Conservation (phyloP, 2,113 vertebrate species). For the Alces alces region DNA sequence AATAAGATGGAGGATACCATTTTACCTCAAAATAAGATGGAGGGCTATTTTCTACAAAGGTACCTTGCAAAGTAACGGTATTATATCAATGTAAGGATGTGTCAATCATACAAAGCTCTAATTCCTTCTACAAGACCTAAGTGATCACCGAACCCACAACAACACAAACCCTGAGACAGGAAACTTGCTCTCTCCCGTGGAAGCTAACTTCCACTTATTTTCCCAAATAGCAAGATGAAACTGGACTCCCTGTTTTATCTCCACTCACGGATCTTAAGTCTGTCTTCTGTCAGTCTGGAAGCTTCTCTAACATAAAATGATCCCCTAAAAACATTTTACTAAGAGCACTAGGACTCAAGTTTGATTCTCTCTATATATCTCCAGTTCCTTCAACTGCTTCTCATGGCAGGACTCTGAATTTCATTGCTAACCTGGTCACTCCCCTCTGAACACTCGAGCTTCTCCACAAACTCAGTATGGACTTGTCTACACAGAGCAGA, state of each 20-base stretch:
- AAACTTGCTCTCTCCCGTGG: not conserved
- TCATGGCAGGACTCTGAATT: not conserved
- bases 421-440: not conserved
- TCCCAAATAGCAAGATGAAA: not conserved
- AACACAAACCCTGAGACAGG: not conserved
- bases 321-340: not conserved
- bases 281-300: not conserved
- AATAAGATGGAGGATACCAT: not conserved
- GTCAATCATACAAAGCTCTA: not conserved
- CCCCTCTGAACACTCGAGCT: not conserved
- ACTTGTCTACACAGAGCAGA: not conserved
- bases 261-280: not conserved
- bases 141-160: not conserved
- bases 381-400: not conserved
- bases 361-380: not conserved
- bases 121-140: not conserved
- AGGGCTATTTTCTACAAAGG: not conserved
- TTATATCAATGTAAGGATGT: not conserved
- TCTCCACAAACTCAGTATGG: not conserved
- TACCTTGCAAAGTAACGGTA: not conserved
- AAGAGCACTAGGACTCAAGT: not conserved
- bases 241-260: not conserved
- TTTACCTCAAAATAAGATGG: not conserved
- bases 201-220: not conserved
- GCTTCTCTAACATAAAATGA: not conserved